A percentile compares a stretch with the other conserved stretches of the same genome.
phyloP scores from a whole-genome alignment of 2,113 vertebrate genomes.

The Malurus elegans region DNA sequence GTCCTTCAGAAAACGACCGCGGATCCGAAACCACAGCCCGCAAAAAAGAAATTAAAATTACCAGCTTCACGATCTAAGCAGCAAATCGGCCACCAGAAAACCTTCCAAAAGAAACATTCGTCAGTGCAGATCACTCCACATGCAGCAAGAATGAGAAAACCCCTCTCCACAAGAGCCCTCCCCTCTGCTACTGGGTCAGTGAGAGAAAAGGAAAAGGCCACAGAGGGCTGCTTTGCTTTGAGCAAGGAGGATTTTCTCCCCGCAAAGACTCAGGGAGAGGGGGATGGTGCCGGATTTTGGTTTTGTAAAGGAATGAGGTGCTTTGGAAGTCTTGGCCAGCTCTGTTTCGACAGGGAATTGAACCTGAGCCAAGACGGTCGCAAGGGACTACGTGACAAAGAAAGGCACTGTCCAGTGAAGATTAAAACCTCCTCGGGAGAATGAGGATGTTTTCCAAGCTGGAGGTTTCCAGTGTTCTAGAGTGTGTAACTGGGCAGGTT shows the following conservation, averaged over 20 bases:
- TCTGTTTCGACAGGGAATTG: neutral
- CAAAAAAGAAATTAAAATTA: constrained; percentile 68
- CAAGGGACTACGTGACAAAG: neutral
- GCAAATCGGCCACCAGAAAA: constrained; percentile 70
- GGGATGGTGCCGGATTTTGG: neutral
- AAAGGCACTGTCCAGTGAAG: neutral
- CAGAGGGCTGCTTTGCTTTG: neutral
- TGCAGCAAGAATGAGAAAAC: constrained; percentile 68
- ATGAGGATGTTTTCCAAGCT: constrained; percentile 15
- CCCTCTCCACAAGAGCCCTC: constrained; percentile 57
- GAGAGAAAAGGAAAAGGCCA: constrained; percentile 17
- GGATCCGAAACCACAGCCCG: constrained; percentile 59
- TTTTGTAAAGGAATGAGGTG: neutral
- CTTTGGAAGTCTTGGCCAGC: constrained; percentile 19
- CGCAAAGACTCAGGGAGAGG: neutral
- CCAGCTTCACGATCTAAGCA: constrained; percentile 69
- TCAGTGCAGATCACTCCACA: constrained; percentile 66
- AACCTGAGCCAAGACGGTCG: neutral
- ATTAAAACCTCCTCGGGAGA: neutral
- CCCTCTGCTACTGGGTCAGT: constrained; percentile 49
- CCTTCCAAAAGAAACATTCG: constrained; percentile 68
- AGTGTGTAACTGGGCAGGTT: neutral
- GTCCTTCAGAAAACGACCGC: constrained; percentile 37
- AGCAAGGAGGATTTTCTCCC: neutral
- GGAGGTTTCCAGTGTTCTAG: neutral